phyloP scores from a whole-genome alignment of 2,797 vertebrate species.

The Tauraco hartlaubi region DNA sequence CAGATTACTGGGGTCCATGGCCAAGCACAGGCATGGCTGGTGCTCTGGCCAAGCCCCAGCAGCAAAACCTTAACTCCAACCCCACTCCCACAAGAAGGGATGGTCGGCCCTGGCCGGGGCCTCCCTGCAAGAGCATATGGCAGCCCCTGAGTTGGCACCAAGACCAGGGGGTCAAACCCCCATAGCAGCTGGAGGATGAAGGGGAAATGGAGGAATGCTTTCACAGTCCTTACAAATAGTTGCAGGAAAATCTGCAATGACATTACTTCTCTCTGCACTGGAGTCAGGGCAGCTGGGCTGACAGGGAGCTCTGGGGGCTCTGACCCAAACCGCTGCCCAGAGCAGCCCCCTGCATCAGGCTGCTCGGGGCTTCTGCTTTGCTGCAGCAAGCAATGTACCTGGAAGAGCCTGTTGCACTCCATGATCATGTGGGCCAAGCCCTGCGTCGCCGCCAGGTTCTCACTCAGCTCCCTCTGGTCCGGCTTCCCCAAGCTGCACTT shows the following conservation, averaged over 20 bases:
- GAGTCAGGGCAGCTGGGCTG: not conserved
- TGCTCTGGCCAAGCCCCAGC: not conserved
- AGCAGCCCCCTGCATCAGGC: too few species aligned
- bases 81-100: not conserved
- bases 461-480: slow-evolving; percentile 89
- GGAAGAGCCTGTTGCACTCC: slow-evolving; percentile 85
- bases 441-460: slow-evolving; percentile 90
- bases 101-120: not conserved
- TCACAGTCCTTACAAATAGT: not conserved
- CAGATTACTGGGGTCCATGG: not conserved
- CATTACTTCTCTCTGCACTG: not conserved
- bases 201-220: not conserved
- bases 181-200: rapidly evolving
- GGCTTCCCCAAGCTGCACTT: slow-evolving; percentile 89
- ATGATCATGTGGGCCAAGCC: slow-evolving; percentile 90
- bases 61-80: not conserved
- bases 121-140: rapidly evolving
- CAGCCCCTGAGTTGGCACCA: not conserved
- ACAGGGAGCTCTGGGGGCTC: not conserved
- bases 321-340: not conserved
- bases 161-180: not conserved
- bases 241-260: too few species aligned
- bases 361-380: not conserved
- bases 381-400: slow-evolving; percentile 49
- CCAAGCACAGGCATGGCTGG: not conserved